Evolutionary conservation across 2,888 invertebrate genomes (phyloP).

Genomic region (Trimorus sp.): DNA sequence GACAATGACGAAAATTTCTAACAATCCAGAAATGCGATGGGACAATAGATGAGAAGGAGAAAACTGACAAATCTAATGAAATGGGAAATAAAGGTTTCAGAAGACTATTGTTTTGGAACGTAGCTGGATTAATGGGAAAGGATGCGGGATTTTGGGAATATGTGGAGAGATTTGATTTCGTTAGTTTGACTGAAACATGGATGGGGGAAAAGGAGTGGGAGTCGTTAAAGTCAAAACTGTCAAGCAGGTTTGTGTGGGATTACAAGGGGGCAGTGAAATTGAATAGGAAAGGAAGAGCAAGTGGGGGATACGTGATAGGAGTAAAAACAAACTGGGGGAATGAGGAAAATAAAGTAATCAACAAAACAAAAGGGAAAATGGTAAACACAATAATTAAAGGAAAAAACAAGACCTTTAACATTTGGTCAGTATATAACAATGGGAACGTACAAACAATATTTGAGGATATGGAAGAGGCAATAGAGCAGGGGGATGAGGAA

Average conservation of each 20-base stretch:
- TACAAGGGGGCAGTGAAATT: slow-evolving; percentile 5
- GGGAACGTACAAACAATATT: too few species aligned
- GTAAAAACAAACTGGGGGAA: slow-evolving; percentile 23
- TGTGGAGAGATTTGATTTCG: slow-evolving; percentile 51
- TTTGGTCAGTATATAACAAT: too few species aligned
- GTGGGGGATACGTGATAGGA: not conserved
- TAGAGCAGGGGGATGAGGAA: too few species aligned
- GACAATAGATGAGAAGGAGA: not conserved
- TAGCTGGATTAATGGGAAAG: slow-evolving; percentile 58
- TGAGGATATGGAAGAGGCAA: too few species aligned
- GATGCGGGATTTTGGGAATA: slow-evolving; percentile 60
- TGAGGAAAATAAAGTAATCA: not conserved
- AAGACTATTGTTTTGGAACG: slow-evolving; percentile 49
- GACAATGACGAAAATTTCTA: not conserved
- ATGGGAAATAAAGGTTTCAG: not conserved
- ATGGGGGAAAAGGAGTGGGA: slow-evolving; percentile 61
- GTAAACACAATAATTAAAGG: not conserved
- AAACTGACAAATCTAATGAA: too few species aligned
- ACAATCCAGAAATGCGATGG: not conserved
- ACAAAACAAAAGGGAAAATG: not conserved
- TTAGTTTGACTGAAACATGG: slow-evolving; percentile 63
- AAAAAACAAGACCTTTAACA: too few species aligned
- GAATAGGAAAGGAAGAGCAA: too few species aligned
- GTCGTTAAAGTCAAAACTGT: slow-evolving; percentile 22
- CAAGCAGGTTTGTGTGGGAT: slow-evolving; percentile 47